Base-by-base conservation (phyloP, 2,888 invertebrate species). In the Ormia ochracea region DNA sequence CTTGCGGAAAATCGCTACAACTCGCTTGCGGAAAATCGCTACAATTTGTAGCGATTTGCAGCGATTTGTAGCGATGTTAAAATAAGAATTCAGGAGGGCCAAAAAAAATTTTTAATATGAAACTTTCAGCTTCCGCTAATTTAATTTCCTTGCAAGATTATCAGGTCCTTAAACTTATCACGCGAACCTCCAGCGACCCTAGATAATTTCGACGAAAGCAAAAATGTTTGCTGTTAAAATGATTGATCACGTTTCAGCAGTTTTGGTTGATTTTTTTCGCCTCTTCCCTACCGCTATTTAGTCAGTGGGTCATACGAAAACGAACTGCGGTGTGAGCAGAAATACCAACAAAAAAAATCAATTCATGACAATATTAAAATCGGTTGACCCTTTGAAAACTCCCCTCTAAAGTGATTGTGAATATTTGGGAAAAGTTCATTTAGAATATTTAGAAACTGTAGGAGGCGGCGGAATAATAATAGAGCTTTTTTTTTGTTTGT, bases 181-280 rank as follows among this genome's bases (percentile, higher is more conserved):
- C 23, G 4, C 69, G 12, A 3, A 17, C 19, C 6, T 19, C 23
- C 7, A 7, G 10, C 5, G 17, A 17, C 14, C 17, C 23, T 38
- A n/a, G 12, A 19, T 21, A 23, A 50, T 45, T n/a, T 50, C 0
- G 14, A 14, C 4, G 41, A n/a, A 50, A 48, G 14, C 54, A 70
- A 61, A 66, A 59, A 28, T 23, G 26, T 74, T 36, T 74, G 28
- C 78, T 48, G 66, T 70, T 78, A 36, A 78, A 81, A 82, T 82
- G 82, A 82, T 82, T 82, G 82, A 81, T 82, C 78, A 58, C 61
- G 59, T 78, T 73, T 72, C 70, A 45, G 28, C 28, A 43, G 58
- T 36, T 48, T 73, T 68, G 28, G 19, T 68, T 28, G 56, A 26
- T 73, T 50, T 31, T 21, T 5, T 2, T 14, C 36, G 5, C 50